These are phyloP conservation scores for Spea multiplicata DNA, from an alignment of 2,113 vertebrate species.

Conservation along the genomic window DNA sequence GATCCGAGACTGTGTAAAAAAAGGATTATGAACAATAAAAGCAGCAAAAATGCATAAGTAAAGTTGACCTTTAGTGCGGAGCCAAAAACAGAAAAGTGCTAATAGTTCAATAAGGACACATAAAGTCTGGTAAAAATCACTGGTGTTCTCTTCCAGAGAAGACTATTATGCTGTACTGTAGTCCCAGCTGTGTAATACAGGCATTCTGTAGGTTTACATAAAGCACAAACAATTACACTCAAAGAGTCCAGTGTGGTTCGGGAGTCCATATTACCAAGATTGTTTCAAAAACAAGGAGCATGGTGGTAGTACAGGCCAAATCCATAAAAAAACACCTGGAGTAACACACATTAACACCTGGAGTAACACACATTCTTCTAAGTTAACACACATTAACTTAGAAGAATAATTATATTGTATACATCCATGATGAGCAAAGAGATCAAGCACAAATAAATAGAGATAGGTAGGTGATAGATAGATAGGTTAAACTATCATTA, in stretches of 20 bases:
- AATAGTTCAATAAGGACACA: conserved; percentile 1
- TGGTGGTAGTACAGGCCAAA: neutral
- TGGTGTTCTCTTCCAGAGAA: neutral
- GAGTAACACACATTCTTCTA: too few relatives aligned
- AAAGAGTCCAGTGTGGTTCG: neutral
- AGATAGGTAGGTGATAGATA: too few relatives aligned
- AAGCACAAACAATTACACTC: conserved; percentile 1
- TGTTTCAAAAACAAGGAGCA: neutral
- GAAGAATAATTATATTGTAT: too few relatives aligned
- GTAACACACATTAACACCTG: neutral
- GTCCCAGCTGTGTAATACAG: neutral
- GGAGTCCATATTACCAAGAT: neutral
- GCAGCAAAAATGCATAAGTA: neutral
- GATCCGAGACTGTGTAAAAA: too few relatives aligned
- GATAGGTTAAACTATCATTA: too few relatives aligned
- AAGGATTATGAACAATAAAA: neutral
- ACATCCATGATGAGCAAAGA: too few relatives aligned
- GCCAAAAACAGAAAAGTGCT: neutral
- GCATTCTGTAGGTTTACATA: neutral
- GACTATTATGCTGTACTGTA: neutral
- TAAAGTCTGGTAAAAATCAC: neutral
- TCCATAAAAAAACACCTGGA: neutral
- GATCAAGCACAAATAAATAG: too few relatives aligned
- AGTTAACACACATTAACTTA: too few relatives aligned
- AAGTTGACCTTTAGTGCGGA: neutral